These are phyloP conservation scores for Babyrousa celebensis DNA, from an alignment of 2,797 vertebrate genomes.

Conservation along the genomic window DNA sequence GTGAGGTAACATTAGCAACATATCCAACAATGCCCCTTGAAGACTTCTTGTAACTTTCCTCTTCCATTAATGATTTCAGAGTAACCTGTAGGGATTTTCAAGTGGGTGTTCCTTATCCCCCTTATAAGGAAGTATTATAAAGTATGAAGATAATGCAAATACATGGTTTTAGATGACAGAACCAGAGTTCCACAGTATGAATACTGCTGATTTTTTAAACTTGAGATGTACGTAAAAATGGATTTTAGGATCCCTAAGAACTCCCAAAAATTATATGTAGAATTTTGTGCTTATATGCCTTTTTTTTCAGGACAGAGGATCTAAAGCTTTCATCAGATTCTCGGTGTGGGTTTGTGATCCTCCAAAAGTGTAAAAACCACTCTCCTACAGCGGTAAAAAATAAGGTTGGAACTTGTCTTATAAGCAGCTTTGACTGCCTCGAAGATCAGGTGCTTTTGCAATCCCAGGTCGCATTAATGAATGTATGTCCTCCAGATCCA, in stretches of 20 bases:
- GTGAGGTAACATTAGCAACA: background rate
- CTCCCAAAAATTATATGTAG: background rate
- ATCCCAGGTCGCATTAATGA: background rate
- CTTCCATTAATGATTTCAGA: background rate
- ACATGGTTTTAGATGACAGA: background rate
- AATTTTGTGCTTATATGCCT: background rate
- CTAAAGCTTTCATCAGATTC: constrained; percentile 15
- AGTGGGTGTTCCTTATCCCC: background rate
- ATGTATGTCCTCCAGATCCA: background rate
- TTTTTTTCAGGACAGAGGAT: background rate
- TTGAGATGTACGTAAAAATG: background rate
- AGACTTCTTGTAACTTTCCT: background rate
- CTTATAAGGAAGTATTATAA: background rate
- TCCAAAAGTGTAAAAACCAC: background rate
- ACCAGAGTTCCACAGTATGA: background rate
- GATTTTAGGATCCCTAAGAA: background rate
- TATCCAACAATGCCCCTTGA: background rate
- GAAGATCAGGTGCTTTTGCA: background rate
- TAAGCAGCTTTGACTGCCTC: background rate
- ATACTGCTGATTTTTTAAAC: background rate
- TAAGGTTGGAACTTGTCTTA: background rate
- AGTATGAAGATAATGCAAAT: background rate
- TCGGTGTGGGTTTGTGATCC: background rate
- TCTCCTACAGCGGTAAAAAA: background rate
- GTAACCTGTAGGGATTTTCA: background rate